A percentile compares a stretch with the other conserved stretches of the same genome.
These are phyloP conservation scores for Osmoderma eremita DNA, from an alignment of 2,888 invertebrate genomes.

Conservation along the genomic window DNA sequence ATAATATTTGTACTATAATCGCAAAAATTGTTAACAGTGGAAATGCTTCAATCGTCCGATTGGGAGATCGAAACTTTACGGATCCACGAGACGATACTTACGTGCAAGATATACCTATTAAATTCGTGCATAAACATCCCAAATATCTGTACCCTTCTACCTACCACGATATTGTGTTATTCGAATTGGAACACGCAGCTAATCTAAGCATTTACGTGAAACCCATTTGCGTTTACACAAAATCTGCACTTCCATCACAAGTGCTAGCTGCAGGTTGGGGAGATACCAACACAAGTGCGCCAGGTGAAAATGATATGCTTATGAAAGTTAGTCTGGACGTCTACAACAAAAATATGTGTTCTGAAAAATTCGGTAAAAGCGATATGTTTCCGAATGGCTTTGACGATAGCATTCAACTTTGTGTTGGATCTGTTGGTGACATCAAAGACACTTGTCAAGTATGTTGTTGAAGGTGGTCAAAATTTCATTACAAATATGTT, in stretches of 20 bases:
- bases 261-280: slow-evolving; percentile 8
- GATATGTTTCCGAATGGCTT: background rate
- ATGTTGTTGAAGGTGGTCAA: background rate
- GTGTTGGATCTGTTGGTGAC: background rate
- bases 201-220: background rate
- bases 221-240: slow-evolving; percentile 1
- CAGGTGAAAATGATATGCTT: background rate
- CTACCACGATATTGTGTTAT: background rate
- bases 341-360: background rate
- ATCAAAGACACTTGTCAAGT: background rate
- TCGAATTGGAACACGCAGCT: background rate
- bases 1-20: too few species aligned
- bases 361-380: background rate
- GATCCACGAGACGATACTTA: background rate
- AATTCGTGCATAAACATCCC: background rate
- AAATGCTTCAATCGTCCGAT: background rate
- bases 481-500: background rate
- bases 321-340: background rate
- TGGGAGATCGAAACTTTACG: background rate
- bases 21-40: background rate
- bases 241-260: background rate
- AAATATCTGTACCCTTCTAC: background rate
- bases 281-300: background rate
- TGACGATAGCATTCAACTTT: background rate
- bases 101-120: background rate